Evolutionary conservation across 1,140 invertebrate species (phyloP), one percentile per base, ranked within the genome.

Genomic region (Drosophila elegans): DNA sequence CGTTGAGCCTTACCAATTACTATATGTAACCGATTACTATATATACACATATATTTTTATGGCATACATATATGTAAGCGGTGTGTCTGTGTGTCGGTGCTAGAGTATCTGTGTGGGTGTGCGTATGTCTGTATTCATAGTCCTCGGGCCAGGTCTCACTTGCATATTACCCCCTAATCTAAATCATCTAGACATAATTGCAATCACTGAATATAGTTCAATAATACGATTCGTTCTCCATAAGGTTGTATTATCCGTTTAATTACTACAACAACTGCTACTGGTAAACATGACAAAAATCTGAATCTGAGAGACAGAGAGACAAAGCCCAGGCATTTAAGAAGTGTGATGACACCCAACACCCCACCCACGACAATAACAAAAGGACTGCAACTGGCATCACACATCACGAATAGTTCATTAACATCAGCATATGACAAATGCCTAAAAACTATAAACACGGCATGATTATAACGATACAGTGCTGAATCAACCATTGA

Each of bases 201-300:
- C 42, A 52, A 73, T 64, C 49, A 73, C 41, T 67, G 72, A 46
- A 38, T 46, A 80, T 76, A 72, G 61, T 45, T 64, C 68, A 73
- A 79, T 85, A 80, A 71, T 76, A 67, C 68, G 74, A 77, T 80
- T 79, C 71, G 80, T 86, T 88, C 84, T 88, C 73, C 63, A 82
- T 89, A 90, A 91, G 91, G 88, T 91, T 92, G 80, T 83, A 92
- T 84, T 92, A 92, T 91, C 91, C 91, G 79, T 92, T 92, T 91
- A 92, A 92, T 91, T 92, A 92, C 91, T 92, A 92, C 90, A 80
- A 91, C 88, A 91, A 78, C 83, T 91, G 74, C 88, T 90, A 91
- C 80, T 91, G 88, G 88, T 91, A 88, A 57, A 60, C 59, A 59
- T 64, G 36, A 21, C 36, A 48, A 41, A 27, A 67, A 13, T 21